Conservation (phyloP, 2,113 vertebrate species). For the Noctilio leporinus region DNA sequence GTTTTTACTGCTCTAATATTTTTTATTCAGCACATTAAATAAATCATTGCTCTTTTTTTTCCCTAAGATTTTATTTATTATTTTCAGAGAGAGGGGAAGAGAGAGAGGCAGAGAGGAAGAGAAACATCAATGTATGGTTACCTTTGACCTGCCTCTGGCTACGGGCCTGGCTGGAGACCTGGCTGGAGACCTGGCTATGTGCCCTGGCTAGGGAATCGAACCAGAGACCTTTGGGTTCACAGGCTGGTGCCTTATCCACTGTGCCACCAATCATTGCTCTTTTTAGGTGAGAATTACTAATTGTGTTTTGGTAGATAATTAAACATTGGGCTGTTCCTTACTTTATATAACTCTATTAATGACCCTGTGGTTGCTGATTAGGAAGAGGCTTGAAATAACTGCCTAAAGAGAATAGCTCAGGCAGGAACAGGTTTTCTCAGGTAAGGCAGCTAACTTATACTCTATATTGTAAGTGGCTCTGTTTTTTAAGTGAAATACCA, state of each 20-base stretch:
- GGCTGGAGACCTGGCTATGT: no score
- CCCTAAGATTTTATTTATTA: no score
- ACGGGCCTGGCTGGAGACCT: no score
- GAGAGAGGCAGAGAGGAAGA: no score
- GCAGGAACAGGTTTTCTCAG: background rate
- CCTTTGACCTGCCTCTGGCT: no score
- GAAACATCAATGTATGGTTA: no score
- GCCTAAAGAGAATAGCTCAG: background rate
- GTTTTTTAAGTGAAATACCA: constrained; percentile 37
- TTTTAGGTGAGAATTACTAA: constrained; percentile 34
- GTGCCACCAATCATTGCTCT: background rate
- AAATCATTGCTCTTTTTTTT: background rate
- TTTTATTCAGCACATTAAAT: background rate
- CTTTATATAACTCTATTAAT: background rate
- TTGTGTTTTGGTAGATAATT: background rate
- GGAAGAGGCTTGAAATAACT: background rate
- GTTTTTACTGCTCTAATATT: background rate
- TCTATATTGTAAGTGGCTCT: background rate
- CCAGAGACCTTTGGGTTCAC: no score
- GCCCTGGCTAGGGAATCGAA: no score
- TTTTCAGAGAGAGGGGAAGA: no score
- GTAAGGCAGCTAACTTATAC: background rate
- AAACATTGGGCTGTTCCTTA: background rate
- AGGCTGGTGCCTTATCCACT: no score
- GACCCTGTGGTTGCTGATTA: background rate